Conservation (phyloP, 2,113 vertebrate genomes). For the Sylvia atricapilla region DNA sequence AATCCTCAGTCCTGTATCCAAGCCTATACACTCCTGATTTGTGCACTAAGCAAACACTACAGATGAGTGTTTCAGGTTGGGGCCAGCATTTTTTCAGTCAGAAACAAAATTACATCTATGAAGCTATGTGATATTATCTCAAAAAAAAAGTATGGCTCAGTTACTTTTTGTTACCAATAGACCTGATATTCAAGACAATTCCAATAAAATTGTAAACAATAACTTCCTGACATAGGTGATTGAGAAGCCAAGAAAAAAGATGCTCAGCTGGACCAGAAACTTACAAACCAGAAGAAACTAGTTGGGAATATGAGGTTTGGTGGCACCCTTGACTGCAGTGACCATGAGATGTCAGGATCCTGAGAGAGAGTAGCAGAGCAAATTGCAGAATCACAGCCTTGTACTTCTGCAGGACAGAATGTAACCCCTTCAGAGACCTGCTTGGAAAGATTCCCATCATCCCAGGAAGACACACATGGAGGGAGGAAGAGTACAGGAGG, state of each 20-base stretch:
- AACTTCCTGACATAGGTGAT: not conserved
- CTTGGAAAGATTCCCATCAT: not conserved
- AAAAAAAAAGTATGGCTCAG: not conserved
- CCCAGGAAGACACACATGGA: not conserved
- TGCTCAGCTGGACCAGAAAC: not conserved
- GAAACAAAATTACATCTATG: not conserved
- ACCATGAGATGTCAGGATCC: not conserved
- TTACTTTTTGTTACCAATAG: not conserved
- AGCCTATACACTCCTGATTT: not conserved
- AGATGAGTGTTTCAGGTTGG: not conserved
- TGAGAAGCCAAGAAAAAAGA: not conserved
- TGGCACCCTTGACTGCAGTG: not conserved
- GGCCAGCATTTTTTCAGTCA: not conserved
- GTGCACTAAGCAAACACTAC: not conserved
- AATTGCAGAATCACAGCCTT: not conserved
- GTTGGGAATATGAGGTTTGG: rapidly evolving
- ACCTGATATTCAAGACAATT: not conserved
- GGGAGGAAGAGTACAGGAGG: not conserved
- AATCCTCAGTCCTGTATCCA: not conserved
- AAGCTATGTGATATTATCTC: not conserved
- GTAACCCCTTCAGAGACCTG: not conserved
- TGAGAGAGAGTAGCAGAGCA: not conserved
- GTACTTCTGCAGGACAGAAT: not conserved
- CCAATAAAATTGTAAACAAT: not conserved
- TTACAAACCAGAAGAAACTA: not conserved